phyloP scores from a whole-genome alignment of 2,888 invertebrate genomes.

The Dexiosoma caninum region DNA sequence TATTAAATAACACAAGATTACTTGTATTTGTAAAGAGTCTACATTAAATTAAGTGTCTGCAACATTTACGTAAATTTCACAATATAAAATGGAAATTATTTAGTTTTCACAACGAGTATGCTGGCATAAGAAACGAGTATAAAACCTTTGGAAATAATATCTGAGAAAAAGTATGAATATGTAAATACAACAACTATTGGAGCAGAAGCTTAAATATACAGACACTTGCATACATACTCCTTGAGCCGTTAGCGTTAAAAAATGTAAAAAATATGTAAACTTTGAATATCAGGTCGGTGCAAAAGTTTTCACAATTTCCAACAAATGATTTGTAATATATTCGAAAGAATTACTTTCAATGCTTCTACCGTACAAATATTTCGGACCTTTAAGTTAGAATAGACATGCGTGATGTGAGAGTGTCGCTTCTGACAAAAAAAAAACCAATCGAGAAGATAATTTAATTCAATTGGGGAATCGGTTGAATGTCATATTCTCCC shows the following conservation, averaged over 20 bases:
- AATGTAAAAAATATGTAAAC: neutral
- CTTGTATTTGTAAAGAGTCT: conserved; percentile 5
- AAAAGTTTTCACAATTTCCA: conserved; percentile 53
- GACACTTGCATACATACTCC: neutral
- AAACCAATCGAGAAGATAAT: no score
- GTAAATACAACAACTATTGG: conserved; percentile 34
- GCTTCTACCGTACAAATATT: neutral
- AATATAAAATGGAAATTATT: conserved; percentile 58
- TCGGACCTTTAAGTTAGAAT: neutral
- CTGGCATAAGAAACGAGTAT: neutral
- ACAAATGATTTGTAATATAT: conserved; percentile 55
- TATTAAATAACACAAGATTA: neutral
- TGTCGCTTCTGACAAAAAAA: no score
- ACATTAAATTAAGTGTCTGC: conserved; percentile 57
- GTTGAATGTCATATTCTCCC: no score
- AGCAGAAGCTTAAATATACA: conserved; percentile 20
- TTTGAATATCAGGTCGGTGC: conserved; percentile 6
- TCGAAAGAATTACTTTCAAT: conserved; percentile 21
- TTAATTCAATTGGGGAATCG: no score
- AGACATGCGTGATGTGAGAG: no score
- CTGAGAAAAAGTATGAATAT: no score
- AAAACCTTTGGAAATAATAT: conserved; percentile 49
- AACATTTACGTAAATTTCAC: conserved; percentile 45
- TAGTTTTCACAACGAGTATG: conserved; percentile 42
- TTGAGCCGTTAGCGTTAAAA: neutral